phyloP scores from a whole-genome alignment of 2,797 vertebrate genomes.

The Cuculus canorus region DNA sequence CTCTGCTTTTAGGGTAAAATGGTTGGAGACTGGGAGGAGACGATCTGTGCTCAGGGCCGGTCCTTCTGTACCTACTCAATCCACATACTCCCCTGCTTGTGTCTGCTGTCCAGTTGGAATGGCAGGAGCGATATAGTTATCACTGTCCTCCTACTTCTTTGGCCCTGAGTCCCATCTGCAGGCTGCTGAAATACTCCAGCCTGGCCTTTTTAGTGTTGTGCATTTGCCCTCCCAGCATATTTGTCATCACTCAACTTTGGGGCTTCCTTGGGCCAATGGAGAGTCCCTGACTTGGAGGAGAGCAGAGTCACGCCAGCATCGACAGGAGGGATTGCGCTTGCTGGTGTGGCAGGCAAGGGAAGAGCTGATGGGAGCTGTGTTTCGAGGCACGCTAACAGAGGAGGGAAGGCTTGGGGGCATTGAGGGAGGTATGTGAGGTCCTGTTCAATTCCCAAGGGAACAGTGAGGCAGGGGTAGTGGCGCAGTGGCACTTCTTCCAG shows the following conservation, averaged over 20 bases:
- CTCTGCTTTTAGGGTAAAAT: not conserved
- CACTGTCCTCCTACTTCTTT: not conserved
- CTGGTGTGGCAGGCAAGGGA: accelerated
- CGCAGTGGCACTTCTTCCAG: not conserved
- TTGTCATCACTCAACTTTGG: not conserved
- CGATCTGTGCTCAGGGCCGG: not conserved
- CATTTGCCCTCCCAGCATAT: not conserved
- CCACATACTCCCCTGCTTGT: not conserved
- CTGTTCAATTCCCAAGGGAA: accelerated
- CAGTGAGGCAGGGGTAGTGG: not conserved
- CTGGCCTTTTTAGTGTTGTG: not conserved
- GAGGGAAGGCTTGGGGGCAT: not conserved
- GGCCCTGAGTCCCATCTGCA: not conserved
- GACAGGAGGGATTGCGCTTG: not conserved
- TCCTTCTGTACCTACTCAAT: not conserved
- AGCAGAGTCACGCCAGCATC: not conserved
- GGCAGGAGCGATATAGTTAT: not conserved
- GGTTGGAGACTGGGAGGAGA: not conserved
- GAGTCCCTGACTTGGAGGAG: not conserved
- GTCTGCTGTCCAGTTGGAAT: not conserved
- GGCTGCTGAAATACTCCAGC: not conserved
- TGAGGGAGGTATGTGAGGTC: accelerated
- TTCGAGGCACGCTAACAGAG: not conserved
- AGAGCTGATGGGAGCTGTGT: not conserved
- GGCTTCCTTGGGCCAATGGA: not conserved